These are phyloP conservation scores for Osedax fenrisi DNA, from an alignment of 2,888 invertebrate species.

Conservation along the genomic window DNA sequence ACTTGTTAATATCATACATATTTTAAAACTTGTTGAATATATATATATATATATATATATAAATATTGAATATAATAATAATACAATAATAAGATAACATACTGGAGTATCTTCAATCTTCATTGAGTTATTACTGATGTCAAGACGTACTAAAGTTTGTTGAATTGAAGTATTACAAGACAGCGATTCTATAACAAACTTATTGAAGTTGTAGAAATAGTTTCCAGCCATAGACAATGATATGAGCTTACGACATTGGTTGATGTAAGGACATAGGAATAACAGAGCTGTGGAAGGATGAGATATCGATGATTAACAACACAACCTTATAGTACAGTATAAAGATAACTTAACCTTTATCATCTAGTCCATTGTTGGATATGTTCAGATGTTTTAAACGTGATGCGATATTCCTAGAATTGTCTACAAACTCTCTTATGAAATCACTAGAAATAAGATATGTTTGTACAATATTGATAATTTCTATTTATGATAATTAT, in stretches of 20 bases:
- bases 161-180: background rate
- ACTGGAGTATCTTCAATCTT: background rate
- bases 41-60: background rate
- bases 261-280: background rate
- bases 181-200: background rate
- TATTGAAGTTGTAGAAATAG: background rate
- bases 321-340: too few species aligned
- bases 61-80: background rate
- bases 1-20: too few species aligned
- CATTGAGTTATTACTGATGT: background rate
- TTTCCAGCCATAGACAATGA: background rate
- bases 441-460: background rate
- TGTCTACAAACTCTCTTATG: background rate
- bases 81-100: background rate
- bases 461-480: too few species aligned
- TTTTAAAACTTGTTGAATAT: too few species aligned
- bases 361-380: background rate
- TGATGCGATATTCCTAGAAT: background rate
- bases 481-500: too few species aligned
- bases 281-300: background rate
- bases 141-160: background rate
- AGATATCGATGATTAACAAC: too few species aligned
- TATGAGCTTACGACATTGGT: background rate
- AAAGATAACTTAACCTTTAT: background rate
- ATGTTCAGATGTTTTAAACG: background rate